Evolutionary conservation across 2,113 vertebrate species (phyloP), one percentile per base, ranked within the genome.

Genomic region (Actinemys pallida): DNA sequence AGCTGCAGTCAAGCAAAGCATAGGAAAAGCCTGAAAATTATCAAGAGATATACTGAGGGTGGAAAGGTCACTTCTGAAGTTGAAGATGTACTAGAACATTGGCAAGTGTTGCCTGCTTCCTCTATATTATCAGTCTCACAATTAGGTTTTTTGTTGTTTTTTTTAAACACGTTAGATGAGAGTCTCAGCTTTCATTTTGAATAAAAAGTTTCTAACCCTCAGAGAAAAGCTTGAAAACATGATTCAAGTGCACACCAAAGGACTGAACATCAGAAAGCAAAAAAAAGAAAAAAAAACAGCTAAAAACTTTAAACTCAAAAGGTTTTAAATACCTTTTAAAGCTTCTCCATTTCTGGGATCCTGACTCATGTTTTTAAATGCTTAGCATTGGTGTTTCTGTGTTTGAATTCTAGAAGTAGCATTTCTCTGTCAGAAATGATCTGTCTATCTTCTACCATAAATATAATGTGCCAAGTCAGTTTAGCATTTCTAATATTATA

Each of bases 341-440:
- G 62, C 65, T 1, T 50, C 1, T 81, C 82, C 29, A 81, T 94
- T 86, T 47, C 62, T n/a, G 85, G 31, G 91, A 31, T 25, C 31
- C 88, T 93, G 65, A 92, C 53, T 47, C 83, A 92, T 4, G 1
- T 93, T 11, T 84, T 94, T 93, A 90, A 93, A 27, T 87, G 85
- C 57, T 88, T 88, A 81, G 86, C 92, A 4, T 85, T 87, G 50
- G n/a, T 57, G 83, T 79, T 90, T 62, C 76, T 87, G 10, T 27
- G 72, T 93, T 93, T 90, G 87, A 78, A 93, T 93, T 92, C 76
- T 82, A 87, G 86, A 96, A 89, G 27, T 87, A 20, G 82, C 57
- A 83, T 96, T 59, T 91, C 84, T 95, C 95, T 89, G 90, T 56
- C 76, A 92, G 84, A 95, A 95, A 90, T 78, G 11, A 91, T 93